These are phyloP conservation scores for Odontesthes bonariensis DNA, from an alignment of 2,113 vertebrate species.

Conservation along the genomic window DNA sequence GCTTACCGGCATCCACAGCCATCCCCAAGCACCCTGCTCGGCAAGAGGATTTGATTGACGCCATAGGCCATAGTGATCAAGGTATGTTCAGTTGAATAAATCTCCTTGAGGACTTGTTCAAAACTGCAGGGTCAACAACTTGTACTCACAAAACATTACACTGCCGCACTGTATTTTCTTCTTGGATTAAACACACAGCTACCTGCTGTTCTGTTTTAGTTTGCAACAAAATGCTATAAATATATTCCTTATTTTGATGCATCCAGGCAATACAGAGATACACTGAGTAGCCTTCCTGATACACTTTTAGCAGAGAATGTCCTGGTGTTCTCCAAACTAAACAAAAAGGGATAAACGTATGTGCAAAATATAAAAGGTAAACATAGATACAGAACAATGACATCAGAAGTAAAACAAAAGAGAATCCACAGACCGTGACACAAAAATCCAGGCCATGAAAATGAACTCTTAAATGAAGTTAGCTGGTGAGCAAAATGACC, in stretches of 20 bases:
- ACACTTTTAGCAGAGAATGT: no score
- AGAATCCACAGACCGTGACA: no score
- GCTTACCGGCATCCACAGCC: conserved; percentile 47
- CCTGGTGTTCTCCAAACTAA: no score
- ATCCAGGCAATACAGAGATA: no score
- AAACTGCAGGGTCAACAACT: not conserved
- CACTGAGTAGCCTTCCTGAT: not conserved
- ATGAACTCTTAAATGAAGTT: no score
- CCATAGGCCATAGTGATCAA: conserved; percentile 19
- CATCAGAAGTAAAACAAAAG: no score
- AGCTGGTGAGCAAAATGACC: no score
- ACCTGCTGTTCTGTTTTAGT: not conserved
- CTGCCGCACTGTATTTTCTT: not conserved
- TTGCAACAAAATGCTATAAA: not conserved
- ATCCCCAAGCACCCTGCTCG: conserved; percentile 31
- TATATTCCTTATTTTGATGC: not conserved
- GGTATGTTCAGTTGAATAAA: conserved; percentile 3
- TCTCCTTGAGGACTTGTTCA: not conserved
- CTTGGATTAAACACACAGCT: not conserved
- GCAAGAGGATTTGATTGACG: conserved; percentile 49
- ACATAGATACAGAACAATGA: no score
- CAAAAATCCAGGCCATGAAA: no score
- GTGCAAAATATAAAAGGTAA: no score
- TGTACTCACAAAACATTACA: not conserved
- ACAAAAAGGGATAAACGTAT: no score